Evolutionary conservation across 2,797 vertebrate genomes (phyloP), one percentile per base, ranked within the genome.

Genomic region (Catamblyrhynchus diadema): DNA sequence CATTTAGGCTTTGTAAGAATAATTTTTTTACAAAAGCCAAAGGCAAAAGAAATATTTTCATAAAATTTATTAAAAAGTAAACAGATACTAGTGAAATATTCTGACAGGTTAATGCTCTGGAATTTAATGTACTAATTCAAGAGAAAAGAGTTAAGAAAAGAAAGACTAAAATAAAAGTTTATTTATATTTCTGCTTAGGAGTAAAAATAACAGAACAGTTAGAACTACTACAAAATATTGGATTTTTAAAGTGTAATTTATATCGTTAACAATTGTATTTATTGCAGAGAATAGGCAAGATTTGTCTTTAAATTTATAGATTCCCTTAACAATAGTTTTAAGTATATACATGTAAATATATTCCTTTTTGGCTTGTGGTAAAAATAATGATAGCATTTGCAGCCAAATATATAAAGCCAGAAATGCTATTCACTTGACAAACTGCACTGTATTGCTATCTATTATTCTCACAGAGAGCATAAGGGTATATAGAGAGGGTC

Each of bases 381-480:
- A 92, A 96, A 97, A 90, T 95, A 96, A 87, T 69, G 87, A 92
- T 96, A 94, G 60, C 33, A 91, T 97, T 92, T 90, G 88, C 79
- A 94, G 67, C 71, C 81, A 94, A 92, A 94, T 93, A 94, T 96
- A 97, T 95, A 96, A 97, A 95, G 88, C 57, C 90, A 95, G 93
- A 92, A 96, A 95, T 56, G 86, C 65, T 80, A 95, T 93, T 96
- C 92, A 75, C 90, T 94, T 97, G 94, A 97, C 90, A 97, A 94
- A 96, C 86, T 91, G 86, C 77, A 94, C 37, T 47, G 47, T 75
- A 92, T 64, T 95, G 65, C 72, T 94, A 83, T 93, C 84, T 90
- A 97, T 97, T 97, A 96, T 97, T 97, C 97, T 95, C 33, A 42
- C 79, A 67, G 73, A 73, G 67, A 96, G 67, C 72, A 92, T 69